These are phyloP conservation scores for Chironomus riparius DNA, from an alignment of 2,888 invertebrate species.

Conservation along the genomic window DNA sequence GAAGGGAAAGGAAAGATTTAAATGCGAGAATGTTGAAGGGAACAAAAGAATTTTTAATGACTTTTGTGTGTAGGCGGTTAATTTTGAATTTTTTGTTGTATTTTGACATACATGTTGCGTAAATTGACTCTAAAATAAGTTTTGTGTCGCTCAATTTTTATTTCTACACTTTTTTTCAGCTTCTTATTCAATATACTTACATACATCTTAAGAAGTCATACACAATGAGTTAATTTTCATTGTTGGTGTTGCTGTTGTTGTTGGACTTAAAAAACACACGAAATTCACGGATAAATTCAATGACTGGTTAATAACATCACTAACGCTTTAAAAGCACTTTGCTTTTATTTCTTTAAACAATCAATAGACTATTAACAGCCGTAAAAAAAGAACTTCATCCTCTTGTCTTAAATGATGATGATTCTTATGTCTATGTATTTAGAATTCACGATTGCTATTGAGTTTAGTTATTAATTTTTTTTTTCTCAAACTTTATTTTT, in stretches of 20 bases:
- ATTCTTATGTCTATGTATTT: no score
- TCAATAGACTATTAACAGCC: neutral
- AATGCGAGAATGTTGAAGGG: neutral
- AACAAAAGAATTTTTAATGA: slow-evolving; percentile 8
- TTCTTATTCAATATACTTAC: no score
- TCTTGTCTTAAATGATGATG: no score
- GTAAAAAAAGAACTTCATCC: no score
- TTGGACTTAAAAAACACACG: neutral
- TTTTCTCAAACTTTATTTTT: no score
- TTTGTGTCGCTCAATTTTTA: no score
- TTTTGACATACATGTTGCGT: no score
- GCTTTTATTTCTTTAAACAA: neutral
- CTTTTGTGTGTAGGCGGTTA: neutral
- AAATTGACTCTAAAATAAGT: no score
- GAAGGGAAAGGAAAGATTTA: neutral
- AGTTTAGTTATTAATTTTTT: no score
- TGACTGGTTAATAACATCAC: neutral
- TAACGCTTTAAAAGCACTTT: neutral
- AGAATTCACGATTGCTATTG: no score
- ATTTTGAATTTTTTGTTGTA: neutral
- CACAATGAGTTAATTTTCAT: neutral
- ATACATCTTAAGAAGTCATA: neutral
- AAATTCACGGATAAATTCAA: neutral
- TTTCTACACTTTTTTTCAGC: no score
- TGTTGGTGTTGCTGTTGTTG: neutral